phyloP scores from a whole-genome alignment of 2,113 vertebrate species.

The Lasiurus borealis region DNA sequence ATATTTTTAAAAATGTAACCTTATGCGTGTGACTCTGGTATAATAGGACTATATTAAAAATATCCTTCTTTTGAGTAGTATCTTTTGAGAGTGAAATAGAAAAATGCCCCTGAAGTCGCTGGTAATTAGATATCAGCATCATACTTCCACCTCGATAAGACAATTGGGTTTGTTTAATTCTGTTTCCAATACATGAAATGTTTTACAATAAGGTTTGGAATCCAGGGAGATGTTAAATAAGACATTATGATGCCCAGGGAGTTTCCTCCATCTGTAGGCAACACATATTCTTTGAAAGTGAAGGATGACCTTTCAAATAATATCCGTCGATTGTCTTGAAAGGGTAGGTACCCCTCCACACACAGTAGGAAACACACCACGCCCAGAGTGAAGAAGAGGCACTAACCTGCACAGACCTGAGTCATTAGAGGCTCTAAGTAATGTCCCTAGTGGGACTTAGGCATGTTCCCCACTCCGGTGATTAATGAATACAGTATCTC shows the following conservation, averaged over 20 bases:
- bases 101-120: neutral
- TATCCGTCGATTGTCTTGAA: neutral
- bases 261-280: neutral
- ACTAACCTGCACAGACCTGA: constrained; percentile 40
- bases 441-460: neutral
- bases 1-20: too few relatives aligned
- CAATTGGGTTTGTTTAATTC: neutral
- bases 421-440: constrained; percentile 51
- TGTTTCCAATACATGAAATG: neutral
- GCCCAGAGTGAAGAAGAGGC: constrained; percentile 23
- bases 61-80: neutral
- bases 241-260: neutral
- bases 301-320: constrained; percentile 1
- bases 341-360: neutral
- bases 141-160: neutral
- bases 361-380: neutral
- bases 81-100: neutral
- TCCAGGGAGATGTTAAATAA: neutral
- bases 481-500: constrained; percentile 81
- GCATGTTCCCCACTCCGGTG: constrained; percentile 63
- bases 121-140: neutral
- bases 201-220: neutral
- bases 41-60: neutral
- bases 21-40: neutral
- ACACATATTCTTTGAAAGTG: constrained; percentile 33